A percentile compares a stretch with the other conserved stretches of the same genome.
These are phyloP conservation scores for Ciconia maguari DNA, from an alignment of 2,113 vertebrate genomes.

Conservation along the genomic window DNA sequence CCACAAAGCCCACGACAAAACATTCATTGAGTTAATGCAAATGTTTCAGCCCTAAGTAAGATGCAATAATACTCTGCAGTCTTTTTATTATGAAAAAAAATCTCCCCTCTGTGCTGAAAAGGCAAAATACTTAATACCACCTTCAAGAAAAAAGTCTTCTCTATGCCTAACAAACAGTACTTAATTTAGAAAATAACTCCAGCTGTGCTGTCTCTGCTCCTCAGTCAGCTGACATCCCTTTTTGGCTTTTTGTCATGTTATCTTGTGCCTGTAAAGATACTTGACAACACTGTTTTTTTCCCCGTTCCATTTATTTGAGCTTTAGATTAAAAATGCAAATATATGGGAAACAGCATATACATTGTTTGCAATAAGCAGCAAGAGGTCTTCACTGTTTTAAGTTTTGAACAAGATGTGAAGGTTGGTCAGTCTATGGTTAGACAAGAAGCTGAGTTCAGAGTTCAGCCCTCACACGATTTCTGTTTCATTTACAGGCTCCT, in stretches of 20 bases:
- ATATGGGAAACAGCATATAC: not conserved
- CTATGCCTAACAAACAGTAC: not conserved
- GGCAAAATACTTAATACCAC: not conserved
- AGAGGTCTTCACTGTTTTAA: not conserved
- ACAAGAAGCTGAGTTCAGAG: not conserved
- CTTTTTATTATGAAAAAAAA: not conserved
- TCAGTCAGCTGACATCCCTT: not conserved
- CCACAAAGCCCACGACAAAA: constrained; percentile 12
- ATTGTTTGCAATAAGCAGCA: not conserved
- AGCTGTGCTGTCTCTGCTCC: not conserved
- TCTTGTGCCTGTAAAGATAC: not conserved
- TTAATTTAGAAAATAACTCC: constrained; percentile 35
- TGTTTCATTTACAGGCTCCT: not conserved
- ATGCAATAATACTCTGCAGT: not conserved
- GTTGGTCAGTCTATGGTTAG: not conserved
- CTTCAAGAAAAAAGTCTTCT: not conserved
- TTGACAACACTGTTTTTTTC: not conserved
- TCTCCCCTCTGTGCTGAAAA: not conserved
- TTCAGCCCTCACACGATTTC: not conserved
- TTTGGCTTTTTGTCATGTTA: not conserved
- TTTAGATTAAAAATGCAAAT: constrained; percentile 17
- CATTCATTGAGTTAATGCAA: constrained; percentile 12
- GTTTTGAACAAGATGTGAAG: not conserved
- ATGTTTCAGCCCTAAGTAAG: not conserved
- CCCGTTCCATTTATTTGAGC: not conserved